These are phyloP conservation scores for Aldrovandia affinis DNA, from an alignment of 2,797 vertebrate species.

Conservation along the genomic window DNA sequence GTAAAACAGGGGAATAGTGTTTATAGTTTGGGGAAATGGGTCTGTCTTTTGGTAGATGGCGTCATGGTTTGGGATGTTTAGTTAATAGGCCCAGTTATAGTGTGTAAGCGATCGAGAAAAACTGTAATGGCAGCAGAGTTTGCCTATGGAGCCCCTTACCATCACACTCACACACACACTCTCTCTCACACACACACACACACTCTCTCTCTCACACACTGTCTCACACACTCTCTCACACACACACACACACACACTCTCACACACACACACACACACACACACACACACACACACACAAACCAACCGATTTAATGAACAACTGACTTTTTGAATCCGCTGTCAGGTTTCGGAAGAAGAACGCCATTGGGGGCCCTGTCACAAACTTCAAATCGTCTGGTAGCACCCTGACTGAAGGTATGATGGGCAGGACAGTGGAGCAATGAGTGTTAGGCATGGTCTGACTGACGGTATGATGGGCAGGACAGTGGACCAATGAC, in stretches of 20 bases:
- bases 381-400: constrained; percentile 56
- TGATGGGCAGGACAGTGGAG: constrained; percentile 3
- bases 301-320: too few relatives aligned
- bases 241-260: background rate
- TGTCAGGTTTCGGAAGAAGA: constrained; percentile 75
- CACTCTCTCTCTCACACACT: background rate
- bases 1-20: too few relatives aligned
- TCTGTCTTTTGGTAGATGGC: too few relatives aligned
- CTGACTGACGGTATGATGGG: too few relatives aligned
- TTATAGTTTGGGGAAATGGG: too few relatives aligned
- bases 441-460: too few relatives aligned
- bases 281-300: background rate
- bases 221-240: background rate
- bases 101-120: too few relatives aligned
- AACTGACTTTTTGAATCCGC: background rate
- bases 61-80: too few relatives aligned
- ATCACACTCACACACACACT: too few relatives aligned
- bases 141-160: background rate
- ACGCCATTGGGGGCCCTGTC: constrained; percentile 49
- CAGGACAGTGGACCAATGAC: too few relatives aligned
- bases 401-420: constrained; percentile 73
- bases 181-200: background rate
- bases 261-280: background rate
- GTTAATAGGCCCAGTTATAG: too few relatives aligned
- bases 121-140: constrained; percentile 2